A percentile compares a stretch with the other conserved stretches of the same genome.
phyloP scores from a whole-genome alignment of 37 sponge, comb jelly and placozoan species.

The Halisarca cf. caerulea region DNA sequence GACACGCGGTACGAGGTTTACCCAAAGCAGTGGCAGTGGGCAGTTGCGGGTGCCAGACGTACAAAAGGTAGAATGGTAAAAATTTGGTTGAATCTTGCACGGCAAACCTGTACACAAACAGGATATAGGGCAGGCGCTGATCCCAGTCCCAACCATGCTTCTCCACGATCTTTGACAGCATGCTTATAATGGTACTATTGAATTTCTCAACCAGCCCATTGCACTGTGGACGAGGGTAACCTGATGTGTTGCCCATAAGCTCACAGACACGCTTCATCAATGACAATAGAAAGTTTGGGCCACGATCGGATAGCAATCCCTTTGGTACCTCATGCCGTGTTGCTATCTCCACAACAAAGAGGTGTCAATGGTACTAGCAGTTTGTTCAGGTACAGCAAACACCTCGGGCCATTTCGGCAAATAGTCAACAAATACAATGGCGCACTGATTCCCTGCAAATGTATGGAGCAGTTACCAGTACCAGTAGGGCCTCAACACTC shows the following conservation, averaged over 20 bases:
- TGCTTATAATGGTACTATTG: slow-evolving; percentile 36
- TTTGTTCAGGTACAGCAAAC: slow-evolving; percentile 56
- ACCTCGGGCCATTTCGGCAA: slow-evolving; percentile 78
- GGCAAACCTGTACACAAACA: slow-evolving; percentile 54
- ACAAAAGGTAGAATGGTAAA: not conserved
- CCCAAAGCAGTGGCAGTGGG: not conserved
- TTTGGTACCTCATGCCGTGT: slow-evolving; percentile 38
- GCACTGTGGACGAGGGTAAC: slow-evolving; percentile 53
- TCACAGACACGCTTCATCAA: slow-evolving; percentile 23
- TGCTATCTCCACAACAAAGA: slow-evolving; percentile 52
- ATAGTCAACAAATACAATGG: slow-evolving; percentile 72
- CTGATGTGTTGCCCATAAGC: slow-evolving; percentile 58
- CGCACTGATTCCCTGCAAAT: slow-evolving; percentile 32
- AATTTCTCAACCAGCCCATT: slow-evolving; percentile 64
- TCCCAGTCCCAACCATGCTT: slow-evolving; percentile 43
- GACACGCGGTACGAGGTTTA: not conserved
- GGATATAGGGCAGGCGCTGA: slow-evolving; percentile 31
- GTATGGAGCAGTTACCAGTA: slow-evolving; percentile 54
- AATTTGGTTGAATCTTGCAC: slow-evolving; percentile 40
- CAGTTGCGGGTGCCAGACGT: not conserved
- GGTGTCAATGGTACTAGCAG: slow-evolving; percentile 50
- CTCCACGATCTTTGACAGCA: slow-evolving; percentile 36
- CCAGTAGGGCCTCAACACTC: not conserved
- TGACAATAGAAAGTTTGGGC: slow-evolving; percentile 34
- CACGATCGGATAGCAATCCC: slow-evolving; percentile 53